A percentile compares a stretch with the other conserved stretches of the same genome.
Conservation (phyloP, 2,888 invertebrate genomes). For the Gandaritis pyraliata region DNA sequence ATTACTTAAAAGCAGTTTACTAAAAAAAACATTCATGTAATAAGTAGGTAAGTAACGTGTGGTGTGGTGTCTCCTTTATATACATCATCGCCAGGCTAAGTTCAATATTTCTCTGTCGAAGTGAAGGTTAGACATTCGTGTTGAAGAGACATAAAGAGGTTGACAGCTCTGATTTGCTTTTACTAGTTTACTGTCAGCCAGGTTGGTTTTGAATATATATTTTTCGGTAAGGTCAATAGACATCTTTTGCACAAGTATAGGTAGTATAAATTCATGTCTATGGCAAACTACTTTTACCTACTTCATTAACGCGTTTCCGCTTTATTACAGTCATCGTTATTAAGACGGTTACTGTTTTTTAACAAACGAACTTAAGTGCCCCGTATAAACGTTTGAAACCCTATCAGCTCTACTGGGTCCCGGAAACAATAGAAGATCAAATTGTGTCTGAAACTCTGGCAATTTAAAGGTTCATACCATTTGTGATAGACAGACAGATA, state of each 20-base stretch:
- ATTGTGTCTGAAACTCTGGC: no score
- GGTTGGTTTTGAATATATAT: slow-evolving; percentile 28
- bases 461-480: no score
- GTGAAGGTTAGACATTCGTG: slow-evolving; percentile 44
- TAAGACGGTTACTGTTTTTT: background rate
- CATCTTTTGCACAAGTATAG: background rate
- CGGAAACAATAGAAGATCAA: no score
- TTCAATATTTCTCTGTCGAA: slow-evolving; percentile 41
- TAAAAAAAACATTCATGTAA: background rate
- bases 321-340: background rate
- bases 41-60: background rate
- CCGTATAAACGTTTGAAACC: no score
- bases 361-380: no score
- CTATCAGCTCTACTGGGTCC: no score
- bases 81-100: slow-evolving; percentile 30
- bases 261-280: background rate
- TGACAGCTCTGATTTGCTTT: slow-evolving; percentile 43
- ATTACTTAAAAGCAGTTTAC: background rate
- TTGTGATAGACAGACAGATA: no score
- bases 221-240: slow-evolving; percentile 25
- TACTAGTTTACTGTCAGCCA: slow-evolving; percentile 34
- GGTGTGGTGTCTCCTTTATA: slow-evolving; percentile 28
- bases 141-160: slow-evolving; percentile 40
- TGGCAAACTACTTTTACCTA: no score
- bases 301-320: background rate